Base-by-base conservation (phyloP, 2,797 vertebrate species). In the Bovichtus diacanthus region DNA sequence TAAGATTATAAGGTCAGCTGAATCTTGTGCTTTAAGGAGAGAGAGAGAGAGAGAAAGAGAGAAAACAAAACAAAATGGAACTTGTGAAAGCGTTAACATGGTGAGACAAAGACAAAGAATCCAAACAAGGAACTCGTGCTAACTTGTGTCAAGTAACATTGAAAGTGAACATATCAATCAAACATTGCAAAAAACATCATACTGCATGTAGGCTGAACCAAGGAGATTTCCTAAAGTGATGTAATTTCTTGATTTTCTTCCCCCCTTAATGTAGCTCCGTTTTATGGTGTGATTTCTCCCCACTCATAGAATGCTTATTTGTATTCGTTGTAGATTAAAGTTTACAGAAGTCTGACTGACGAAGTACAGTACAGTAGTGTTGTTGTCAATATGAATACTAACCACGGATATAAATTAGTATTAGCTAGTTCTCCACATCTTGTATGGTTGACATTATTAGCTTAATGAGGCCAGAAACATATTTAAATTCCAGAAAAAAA, bases 1-100 rank as follows among this genome's bases (percentile, higher is more conserved):
- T 97, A 99, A 97, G 97, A 99, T 96, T 95, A 99, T 93, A 95
- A 99, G 94, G 96, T 99, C 98, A 94, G 97, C 97, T 64, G 97
- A 96, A 84, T 97, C 98, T 97, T 97, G 96, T 75, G 94, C 96
- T 96, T 96, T 94, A 92, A 91, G 87, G 90, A 84, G 85, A 93
- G 83, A 92, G 82, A 94, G 80, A 94, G 66, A 93, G 90, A 92
- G 89, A 83, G 84, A 93, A 84, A 92, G 82, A 94, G 81, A 94
- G 69, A 94, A 95, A 90, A 95, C 88, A 94, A 87, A 94, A 94
- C 87, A 95, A 92, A 95, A 95, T 92, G 93, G 94, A 93, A 97
- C 96, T 96, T 91, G 95, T 98, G 96, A 97, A 96, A 96, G 96
- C 84, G 91, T 98, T 97, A 95, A 97, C 95, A 94, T 88, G 89